Percentiles rank a stretch among this genome's conserved stretches.
Evolutionary conservation across 2,113 vertebrate genomes (phyloP).

Genomic region (Neomonachus schauinslandi): DNA sequence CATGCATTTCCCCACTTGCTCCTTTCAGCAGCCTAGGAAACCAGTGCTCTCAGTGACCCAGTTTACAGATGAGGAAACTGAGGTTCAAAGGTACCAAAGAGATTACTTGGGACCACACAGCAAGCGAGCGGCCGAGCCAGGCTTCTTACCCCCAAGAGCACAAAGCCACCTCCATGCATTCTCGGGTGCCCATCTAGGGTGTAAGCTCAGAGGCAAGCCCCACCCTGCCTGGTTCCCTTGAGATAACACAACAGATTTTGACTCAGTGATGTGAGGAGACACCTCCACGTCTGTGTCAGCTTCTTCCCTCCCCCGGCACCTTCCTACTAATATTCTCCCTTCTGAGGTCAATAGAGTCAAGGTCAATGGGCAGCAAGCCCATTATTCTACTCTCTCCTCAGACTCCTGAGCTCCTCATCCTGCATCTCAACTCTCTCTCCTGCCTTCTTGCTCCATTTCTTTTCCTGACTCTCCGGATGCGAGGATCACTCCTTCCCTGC

Average conservation of each 20-base stretch:
- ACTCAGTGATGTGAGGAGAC: background rate
- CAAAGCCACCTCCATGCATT: background rate
- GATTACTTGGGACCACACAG: background rate
- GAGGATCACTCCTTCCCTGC: background rate
- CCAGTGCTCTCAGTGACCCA: background rate
- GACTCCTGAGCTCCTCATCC: background rate
- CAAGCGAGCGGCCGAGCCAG: background rate
- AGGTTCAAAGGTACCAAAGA: background rate
- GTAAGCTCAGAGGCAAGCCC: background rate
- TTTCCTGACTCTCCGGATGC: background rate
- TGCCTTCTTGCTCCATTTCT: background rate
- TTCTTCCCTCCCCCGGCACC: background rate
- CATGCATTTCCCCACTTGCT: background rate
- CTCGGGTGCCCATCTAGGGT: background rate
- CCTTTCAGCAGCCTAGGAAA: background rate
- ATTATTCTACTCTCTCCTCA: background rate
- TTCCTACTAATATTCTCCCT: background rate
- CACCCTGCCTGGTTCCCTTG: background rate
- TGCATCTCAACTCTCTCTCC: background rate
- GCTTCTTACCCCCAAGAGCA: background rate
- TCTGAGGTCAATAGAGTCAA: background rate
- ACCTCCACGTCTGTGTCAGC: background rate
- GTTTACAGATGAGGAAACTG: background rate
- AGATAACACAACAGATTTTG: background rate
- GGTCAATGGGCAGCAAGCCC: background rate